phyloP scores from a whole-genome alignment of 64 coral and sea anemone species.

The Trachythela sp. region DNA sequence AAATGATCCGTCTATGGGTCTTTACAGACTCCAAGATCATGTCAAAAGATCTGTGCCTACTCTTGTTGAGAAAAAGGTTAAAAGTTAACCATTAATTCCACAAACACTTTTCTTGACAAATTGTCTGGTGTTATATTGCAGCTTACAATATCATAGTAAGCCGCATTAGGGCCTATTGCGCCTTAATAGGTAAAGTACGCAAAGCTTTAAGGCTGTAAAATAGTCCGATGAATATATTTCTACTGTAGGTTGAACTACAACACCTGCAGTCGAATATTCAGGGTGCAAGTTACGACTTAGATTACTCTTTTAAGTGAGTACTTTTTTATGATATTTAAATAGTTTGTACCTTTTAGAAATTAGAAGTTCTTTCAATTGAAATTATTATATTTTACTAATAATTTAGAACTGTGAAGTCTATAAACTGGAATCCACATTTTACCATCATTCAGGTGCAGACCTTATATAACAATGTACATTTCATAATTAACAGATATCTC shows the following conservation, averaged over 20 bases:
- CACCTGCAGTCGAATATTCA: slow-evolving; percentile 63
- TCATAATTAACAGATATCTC: neutral
- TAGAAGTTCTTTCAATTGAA: neutral
- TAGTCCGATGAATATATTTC: neutral
- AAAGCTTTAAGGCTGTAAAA: no score
- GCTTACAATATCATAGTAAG: neutral
- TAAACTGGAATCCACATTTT: slow-evolving; percentile 77
- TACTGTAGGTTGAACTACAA: slow-evolving; percentile 75
- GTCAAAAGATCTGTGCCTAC: slow-evolving; percentile 62
- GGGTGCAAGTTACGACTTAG: slow-evolving; percentile 86
- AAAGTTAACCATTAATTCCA: neutral
- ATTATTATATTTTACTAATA: neutral
- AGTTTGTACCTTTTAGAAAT: neutral
- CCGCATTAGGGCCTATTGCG: no score
- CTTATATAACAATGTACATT: neutral
- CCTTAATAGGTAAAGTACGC: no score
- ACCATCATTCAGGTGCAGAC: slow-evolving; percentile 76
- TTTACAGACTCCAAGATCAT: slow-evolving; percentile 73
- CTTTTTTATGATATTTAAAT: neutral
- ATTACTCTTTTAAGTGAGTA: slow-evolving; percentile 91
- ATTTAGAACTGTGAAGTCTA: slow-evolving; percentile 73
- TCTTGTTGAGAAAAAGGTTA: slow-evolving; percentile 74
- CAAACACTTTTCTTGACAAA: no score
- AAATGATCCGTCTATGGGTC: slow-evolving; percentile 80
- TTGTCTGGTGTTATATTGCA: neutral